These are phyloP conservation scores for Nomada goodeniana DNA, from an alignment of 2,888 invertebrate genomes.

Conservation along the genomic window DNA sequence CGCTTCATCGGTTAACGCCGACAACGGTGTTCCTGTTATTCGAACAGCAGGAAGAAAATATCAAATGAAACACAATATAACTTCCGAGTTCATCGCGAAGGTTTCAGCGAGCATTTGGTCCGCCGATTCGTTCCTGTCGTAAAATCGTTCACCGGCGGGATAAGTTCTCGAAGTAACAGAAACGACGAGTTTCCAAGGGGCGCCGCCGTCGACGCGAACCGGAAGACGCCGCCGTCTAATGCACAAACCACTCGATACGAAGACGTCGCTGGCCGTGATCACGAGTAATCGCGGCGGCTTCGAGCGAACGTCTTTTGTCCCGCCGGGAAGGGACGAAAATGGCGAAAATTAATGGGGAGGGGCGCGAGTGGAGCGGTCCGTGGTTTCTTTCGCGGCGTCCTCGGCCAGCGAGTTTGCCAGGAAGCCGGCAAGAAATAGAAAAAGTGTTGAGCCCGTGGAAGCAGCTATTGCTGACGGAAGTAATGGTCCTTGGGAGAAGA, in stretches of 20 bases:
- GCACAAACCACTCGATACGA: neutral
- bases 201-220: neutral
- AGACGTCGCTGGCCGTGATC: conserved; percentile 8
- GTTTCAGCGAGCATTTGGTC: too few species aligned
- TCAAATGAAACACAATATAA: too few species aligned
- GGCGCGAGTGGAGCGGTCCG: conserved; percentile 56
- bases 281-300: conserved; percentile 26
- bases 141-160: too few species aligned
- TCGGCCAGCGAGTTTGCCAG: conserved; percentile 46
- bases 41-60: too few species aligned
- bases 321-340: conserved; percentile 24
- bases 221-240: neutral
- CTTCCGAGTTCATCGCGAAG: too few species aligned
- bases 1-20: too few species aligned
- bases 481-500: conserved; percentile 59
- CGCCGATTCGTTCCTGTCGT: too few species aligned
- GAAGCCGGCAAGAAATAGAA: conserved; percentile 51
- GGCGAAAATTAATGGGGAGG: conserved; percentile 57
- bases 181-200: too few species aligned
- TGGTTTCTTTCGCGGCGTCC: conserved; percentile 53
- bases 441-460: conserved; percentile 62
- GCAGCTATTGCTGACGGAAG: conserved; percentile 53
- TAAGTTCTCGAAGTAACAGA: too few species aligned
- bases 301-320: conserved; percentile 38
- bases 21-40: too few species aligned